Conservation (phyloP, 2,888 invertebrate species). For the Netelia fuscicornis region DNA sequence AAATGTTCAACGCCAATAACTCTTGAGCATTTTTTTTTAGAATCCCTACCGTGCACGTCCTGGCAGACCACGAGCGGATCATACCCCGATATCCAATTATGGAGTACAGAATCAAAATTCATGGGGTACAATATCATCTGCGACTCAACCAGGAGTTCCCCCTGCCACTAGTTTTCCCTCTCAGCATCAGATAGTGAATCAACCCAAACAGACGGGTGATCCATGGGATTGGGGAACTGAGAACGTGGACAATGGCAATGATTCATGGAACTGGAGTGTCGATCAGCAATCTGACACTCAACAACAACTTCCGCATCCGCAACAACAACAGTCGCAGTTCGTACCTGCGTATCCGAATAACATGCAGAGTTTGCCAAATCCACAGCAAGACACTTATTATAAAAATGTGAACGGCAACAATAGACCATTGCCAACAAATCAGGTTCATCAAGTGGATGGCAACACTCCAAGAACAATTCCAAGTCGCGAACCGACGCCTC, state of each 20-base stretch:
- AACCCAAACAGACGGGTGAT: slow-evolving; percentile 74
- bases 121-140: slow-evolving; percentile 75
- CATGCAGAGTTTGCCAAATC: slow-evolving; percentile 74
- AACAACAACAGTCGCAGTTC: slow-evolving; percentile 67
- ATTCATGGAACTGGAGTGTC: slow-evolving; percentile 83
- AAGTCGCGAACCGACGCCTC: slow-evolving; percentile 75
- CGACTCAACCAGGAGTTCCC: slow-evolving; percentile 70
- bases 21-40: slow-evolving; percentile 65
- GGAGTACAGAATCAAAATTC: slow-evolving; percentile 79
- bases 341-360: slow-evolving; percentile 74
- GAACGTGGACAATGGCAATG: slow-evolving; percentile 79
- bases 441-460: slow-evolving; percentile 72
- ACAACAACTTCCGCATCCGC: slow-evolving; percentile 64
- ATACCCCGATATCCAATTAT: slow-evolving; percentile 75
- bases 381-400: slow-evolving; percentile 79
- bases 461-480: slow-evolving; percentile 65
- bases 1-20: too few relatives aligned
- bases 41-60: slow-evolving; percentile 82
- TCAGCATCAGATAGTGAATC: slow-evolving; percentile 70
- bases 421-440: slow-evolving; percentile 69
- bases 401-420: slow-evolving; percentile 81
- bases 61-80: slow-evolving; percentile 78
- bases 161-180: slow-evolving; percentile 70
- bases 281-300: slow-evolving; percentile 80
- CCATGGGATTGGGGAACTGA: slow-evolving; percentile 81